Evolutionary conservation across 64 coral and sea anemone genomes (phyloP).

Genomic region (Pocillopora verrucosa): DNA sequence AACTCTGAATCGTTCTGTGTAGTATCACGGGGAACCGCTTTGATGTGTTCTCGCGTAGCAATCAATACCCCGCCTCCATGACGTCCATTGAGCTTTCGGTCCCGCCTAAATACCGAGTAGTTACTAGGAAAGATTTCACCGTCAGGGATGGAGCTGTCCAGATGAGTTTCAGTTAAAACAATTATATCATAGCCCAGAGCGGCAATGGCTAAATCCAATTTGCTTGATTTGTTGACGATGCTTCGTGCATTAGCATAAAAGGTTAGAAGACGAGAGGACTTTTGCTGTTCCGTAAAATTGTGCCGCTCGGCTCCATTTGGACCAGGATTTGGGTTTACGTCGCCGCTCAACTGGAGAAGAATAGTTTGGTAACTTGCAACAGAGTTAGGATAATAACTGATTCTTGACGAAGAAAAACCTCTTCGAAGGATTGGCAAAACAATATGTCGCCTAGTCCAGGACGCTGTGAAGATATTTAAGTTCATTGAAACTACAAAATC

Average conservation of each 20-base stretch:
- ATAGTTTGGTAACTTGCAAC: neutral
- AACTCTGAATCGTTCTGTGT: too few species aligned
- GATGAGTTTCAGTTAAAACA: conserved; percentile 40
- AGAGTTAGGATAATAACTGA: neutral
- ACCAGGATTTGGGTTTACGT: neutral
- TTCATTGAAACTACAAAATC: too few species aligned
- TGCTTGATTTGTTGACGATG: conserved; percentile 31
- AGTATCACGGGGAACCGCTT: conserved; percentile 3
- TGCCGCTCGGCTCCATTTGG: neutral
- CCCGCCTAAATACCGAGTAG: conserved; percentile 42
- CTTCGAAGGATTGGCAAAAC: too few species aligned
- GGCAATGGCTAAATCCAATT: conserved; percentile 22
- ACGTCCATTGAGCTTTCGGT: conserved; percentile 6
- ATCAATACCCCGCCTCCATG: conserved; percentile 44
- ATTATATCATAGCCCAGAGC: conserved; percentile 26
- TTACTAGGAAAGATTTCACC: conserved; percentile 5
- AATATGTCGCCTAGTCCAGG: too few species aligned
- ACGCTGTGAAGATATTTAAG: too few species aligned
- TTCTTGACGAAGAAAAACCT: neutral
- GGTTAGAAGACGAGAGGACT: too few species aligned
- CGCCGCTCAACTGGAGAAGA: neutral
- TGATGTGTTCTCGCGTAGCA: conserved; percentile 8
- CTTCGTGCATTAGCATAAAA: conserved; percentile 56
- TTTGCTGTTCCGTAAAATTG: neutral
- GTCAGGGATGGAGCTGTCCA: conserved; percentile 26